Percentiles rank a stretch among this genome's conserved stretches.
Conservation (phyloP, 2,888 invertebrate genomes). For the Drepanosiphum platanoidis region DNA sequence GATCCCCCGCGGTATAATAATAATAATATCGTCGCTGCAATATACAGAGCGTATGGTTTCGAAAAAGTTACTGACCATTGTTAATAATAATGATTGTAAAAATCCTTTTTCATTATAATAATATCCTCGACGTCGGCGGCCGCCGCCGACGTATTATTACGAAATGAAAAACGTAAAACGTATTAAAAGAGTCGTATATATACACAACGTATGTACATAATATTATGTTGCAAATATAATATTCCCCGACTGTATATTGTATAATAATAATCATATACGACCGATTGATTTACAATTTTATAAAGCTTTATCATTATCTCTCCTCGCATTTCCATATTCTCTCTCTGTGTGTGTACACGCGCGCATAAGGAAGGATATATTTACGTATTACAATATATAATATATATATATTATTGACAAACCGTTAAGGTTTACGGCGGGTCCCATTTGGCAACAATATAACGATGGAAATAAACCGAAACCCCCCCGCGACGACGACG, state of each 20-base stretch:
- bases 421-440: slow-evolving; percentile 45
- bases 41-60: too few species aligned
- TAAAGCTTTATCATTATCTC: slow-evolving; percentile 18
- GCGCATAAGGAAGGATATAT: not conserved
- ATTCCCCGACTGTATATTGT: not conserved
- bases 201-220: not conserved
- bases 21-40: too few species aligned
- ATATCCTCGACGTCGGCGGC: too few species aligned
- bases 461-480: slow-evolving; percentile 45
- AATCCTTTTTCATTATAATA: too few species aligned
- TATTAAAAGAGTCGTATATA: too few species aligned
- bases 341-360: not conserved
- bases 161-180: too few species aligned
- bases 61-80: too few species aligned
- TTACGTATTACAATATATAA: not conserved
- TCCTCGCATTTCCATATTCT: not conserved
- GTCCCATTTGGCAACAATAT: slow-evolving; percentile 54
- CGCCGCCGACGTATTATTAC: not conserved
- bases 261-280: not conserved
- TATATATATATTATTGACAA: slow-evolving; percentile 38
- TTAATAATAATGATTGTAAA: too few species aligned
- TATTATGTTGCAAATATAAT: too few species aligned
- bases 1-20: too few species aligned
- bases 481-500: slow-evolving; percentile 29
- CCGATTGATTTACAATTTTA: slow-evolving; percentile 27